Percentiles rank a stretch among this genome's conserved stretches.
These are phyloP conservation scores for Capreolus pygargus DNA, from an alignment of 2,113 vertebrate genomes.

Conservation along the genomic window DNA sequence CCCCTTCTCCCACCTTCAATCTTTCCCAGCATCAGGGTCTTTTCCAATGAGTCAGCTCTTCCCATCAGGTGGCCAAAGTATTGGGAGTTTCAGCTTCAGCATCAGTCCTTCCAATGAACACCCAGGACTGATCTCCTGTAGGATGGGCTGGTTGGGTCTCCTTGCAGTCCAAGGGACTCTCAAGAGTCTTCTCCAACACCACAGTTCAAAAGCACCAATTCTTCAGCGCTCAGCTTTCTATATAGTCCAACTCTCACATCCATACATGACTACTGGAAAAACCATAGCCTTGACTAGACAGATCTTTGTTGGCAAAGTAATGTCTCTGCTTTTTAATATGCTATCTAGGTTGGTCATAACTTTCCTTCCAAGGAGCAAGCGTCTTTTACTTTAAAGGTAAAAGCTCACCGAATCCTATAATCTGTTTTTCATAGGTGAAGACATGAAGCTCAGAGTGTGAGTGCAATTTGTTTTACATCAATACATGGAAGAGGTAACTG, in stretches of 20 bases:
- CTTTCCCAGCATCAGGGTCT: background rate
- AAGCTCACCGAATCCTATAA: background rate
- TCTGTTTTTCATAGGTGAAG: background rate
- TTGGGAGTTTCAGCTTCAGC: background rate
- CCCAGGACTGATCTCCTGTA: background rate
- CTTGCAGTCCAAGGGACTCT: background rate
- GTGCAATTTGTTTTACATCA: background rate
- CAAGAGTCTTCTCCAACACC: background rate
- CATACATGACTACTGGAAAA: background rate
- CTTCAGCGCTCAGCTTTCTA: background rate
- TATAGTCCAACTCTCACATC: background rate
- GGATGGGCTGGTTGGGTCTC: background rate
- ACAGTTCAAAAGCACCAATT: background rate
- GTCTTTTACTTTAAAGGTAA: background rate
- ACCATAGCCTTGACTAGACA: background rate
- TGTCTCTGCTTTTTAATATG: background rate
- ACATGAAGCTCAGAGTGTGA: background rate
- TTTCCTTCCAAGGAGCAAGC: background rate
- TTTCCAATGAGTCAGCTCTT: background rate
- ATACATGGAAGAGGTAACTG: background rate
- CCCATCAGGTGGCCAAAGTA: background rate
- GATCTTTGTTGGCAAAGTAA: background rate
- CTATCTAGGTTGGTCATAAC: background rate
- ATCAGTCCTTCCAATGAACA: background rate
- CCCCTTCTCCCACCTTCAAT: background rate